Conservation (phyloP, 1,140 invertebrate species). For the Zaprionus capensis region DNA sequence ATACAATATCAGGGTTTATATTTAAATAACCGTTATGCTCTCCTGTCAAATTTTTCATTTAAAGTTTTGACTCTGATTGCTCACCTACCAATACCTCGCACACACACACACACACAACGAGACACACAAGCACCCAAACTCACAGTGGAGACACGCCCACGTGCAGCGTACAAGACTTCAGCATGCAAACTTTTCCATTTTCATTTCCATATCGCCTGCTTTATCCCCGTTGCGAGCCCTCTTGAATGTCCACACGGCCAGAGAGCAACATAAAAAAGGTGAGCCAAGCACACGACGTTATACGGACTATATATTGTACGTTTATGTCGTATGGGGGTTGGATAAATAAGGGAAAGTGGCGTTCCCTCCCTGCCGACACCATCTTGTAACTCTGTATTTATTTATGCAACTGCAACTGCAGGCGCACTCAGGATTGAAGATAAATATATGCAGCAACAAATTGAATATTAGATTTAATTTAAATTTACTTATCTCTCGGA, state of each 20-base stretch:
- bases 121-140: neutral
- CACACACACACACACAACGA: neutral
- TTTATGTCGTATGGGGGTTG: neutral
- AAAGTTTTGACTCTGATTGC: constrained; percentile 61
- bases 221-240: constrained; percentile 25
- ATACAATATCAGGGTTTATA: constrained; percentile 43
- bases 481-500: neutral
- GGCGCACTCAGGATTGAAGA: neutral
- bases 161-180: constrained; percentile 22
- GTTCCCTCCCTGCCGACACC: neutral
- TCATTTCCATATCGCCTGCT: constrained; percentile 58
- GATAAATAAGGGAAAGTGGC: constrained; percentile 4
- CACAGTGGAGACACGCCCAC: neutral
- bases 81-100: neutral
- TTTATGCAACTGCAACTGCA: constrained; percentile 18
- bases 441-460: constrained; percentile 13
- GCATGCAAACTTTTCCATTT: constrained; percentile 66
- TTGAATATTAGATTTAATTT: constrained; percentile 24
- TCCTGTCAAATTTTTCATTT: constrained; percentile 78
- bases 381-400: constrained; percentile 9
- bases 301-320: neutral
- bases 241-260: constrained; percentile 58
- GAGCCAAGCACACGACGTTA: constrained; percentile 24
- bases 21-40: constrained; percentile 76
- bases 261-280: constrained; percentile 60